Evolutionary conservation across 2,113 vertebrate genomes (phyloP).

Genomic region (Morone saxatilis): DNA sequence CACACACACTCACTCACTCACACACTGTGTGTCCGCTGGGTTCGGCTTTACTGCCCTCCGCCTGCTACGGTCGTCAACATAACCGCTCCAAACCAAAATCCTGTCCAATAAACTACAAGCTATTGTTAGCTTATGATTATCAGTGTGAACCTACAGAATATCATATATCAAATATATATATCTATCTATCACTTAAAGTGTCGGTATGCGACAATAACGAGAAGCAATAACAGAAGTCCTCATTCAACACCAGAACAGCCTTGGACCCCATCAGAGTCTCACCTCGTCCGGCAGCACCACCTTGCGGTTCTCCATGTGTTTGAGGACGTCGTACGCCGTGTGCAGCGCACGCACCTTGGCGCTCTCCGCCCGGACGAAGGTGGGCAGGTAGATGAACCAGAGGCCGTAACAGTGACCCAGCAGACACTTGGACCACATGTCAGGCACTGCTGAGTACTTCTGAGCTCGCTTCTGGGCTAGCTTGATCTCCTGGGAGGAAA

Average conservation of each 20-base stretch:
- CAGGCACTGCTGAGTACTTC: slow-evolving; percentile 88
- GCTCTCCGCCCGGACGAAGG: slow-evolving; percentile 87
- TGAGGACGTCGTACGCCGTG: slow-evolving; percentile 91
- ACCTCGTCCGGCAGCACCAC: slow-evolving; percentile 96
- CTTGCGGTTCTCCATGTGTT: slow-evolving; percentile 93
- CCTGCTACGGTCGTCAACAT: too few species aligned
- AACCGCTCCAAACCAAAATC: too few species aligned
- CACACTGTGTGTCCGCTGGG: neutral
- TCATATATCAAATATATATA: too few species aligned
- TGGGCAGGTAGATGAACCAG: slow-evolving; percentile 96
- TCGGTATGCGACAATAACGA: too few species aligned
- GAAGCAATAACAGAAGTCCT: too few species aligned
- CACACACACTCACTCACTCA: slow-evolving; percentile 67
- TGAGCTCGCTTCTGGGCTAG: slow-evolving; percentile 92
- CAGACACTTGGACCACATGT: slow-evolving; percentile 95
- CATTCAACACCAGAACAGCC: neutral
- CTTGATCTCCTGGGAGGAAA: slow-evolving; percentile 90
- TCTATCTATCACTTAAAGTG: too few species aligned
- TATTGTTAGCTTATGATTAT: too few species aligned
- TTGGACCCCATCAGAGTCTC: slow-evolving; percentile 9
- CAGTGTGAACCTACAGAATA: too few species aligned
- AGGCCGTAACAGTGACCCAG: slow-evolving; percentile 95
- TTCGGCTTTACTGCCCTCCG: too few species aligned
- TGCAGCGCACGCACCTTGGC: slow-evolving; percentile 91
- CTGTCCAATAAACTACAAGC: too few species aligned